phyloP scores from a whole-genome alignment of 2,113 vertebrate genomes.

The Phylloscopus trochilus region DNA sequence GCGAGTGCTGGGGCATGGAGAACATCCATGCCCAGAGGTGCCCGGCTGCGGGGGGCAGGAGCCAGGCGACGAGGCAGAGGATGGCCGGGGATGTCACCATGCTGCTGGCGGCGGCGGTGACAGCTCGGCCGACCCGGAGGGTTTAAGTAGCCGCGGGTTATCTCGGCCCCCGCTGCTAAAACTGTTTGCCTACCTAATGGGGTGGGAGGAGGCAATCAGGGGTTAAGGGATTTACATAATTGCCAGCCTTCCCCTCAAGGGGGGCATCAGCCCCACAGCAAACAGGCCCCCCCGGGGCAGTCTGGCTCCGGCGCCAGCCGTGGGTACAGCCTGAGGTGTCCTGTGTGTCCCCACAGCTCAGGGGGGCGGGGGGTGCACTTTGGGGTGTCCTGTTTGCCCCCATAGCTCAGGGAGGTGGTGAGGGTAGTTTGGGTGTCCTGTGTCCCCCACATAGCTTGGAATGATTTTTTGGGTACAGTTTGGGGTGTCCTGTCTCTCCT shows the following conservation, averaged over 20 bases:
- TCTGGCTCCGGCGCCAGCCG: constrained; percentile 8
- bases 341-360: rapidly evolving
- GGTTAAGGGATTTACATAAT: constrained; percentile 87
- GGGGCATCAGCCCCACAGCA: neutral
- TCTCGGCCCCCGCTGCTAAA: constrained; percentile 32
- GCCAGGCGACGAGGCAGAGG: constrained; percentile 34
- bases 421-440: too few species aligned
- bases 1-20: constrained; percentile 78
- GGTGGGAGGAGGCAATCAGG: constrained; percentile 86
- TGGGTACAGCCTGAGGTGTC: neutral
- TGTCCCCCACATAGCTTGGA: neutral
- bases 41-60: constrained; percentile 54
- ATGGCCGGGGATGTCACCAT: neutral
- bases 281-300: neutral
- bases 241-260: constrained; percentile 63
- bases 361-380: too few species aligned
- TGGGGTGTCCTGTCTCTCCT: too few species aligned
- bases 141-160: constrained; percentile 70
- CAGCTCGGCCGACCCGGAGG: neutral
- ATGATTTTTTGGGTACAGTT: too few species aligned
- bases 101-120: neutral
- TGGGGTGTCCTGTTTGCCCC: neutral
- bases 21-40: constrained; percentile 89
- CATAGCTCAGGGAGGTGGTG: neutral
- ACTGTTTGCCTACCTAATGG: constrained; percentile 80